Evolutionary conservation across 2,113 vertebrate species (phyloP), one percentile per base, ranked within the genome.

Genomic region (Hyla sarda): DNA sequence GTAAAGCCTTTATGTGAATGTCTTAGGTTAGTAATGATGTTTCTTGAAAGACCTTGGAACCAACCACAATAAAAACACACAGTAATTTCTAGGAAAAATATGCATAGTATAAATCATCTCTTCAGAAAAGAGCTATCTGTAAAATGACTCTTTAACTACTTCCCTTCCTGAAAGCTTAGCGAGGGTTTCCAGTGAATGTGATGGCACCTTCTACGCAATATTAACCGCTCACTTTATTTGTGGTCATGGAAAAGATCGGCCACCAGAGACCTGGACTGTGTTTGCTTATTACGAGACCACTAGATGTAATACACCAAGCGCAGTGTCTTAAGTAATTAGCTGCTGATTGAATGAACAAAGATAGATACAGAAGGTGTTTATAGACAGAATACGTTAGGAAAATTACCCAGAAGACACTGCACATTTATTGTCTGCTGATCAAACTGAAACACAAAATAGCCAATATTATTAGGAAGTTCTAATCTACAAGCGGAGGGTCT

Each of bases 261-360:
- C 48, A 12, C 75, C 50, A 13, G 48, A 77, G 50, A 77, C 75
- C 17, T 54, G 16, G 12, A 32, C 32, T 77, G 50, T 56, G 1
- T 32, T 77, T 32, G 75, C 17, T 54, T 54, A 77, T 77, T 77
- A 77, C 21, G 52, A 54, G 75, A 77, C 75, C 50, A 77, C 47
- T 77, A 54, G 14, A 32, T 77, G 28, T 34, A 77, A 56, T 30
- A 54, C 48, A 50, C 6, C 28, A 34, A 25, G 54, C 19, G 75
- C 5, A 17, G 54, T 54, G 75, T 76, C 45, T 76, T 74, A 13
- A 69, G 65, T 71, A 71, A 71, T 71, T 71, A 71, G 67, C 67
- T 41, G 28, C 16, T 8, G 65, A 69, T 41, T 71, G 34, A 71
- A 41, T 10, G 67, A 41, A 71, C 19, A 71, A 11, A 41, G 8